Conservation (phyloP, 2,888 invertebrate species). For the Polia nebulosa region DNA sequence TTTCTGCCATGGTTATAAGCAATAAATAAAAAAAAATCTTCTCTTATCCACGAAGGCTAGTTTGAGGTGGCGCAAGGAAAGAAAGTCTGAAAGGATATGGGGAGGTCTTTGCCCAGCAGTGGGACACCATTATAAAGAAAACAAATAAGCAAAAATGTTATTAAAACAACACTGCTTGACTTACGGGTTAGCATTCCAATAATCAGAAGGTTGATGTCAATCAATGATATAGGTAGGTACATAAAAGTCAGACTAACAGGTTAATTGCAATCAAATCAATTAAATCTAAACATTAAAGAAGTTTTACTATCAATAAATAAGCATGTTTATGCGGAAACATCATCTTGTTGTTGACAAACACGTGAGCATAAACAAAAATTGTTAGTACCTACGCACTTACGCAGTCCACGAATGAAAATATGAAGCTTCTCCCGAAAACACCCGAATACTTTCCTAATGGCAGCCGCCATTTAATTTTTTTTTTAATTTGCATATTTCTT, state of each 20-base stretch:
- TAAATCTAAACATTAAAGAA: slow-evolving; percentile 48
- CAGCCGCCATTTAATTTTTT: no score
- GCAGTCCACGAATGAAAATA: not conserved
- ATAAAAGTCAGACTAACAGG: slow-evolving; percentile 31
- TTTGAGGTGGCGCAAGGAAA: no score
- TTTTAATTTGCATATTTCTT: no score
- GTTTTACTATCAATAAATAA: slow-evolving; percentile 45
- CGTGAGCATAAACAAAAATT: slow-evolving; percentile 2
- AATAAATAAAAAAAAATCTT: no score
- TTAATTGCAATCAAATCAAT: slow-evolving; percentile 53
- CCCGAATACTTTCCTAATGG: no score
- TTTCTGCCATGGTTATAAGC: no score
- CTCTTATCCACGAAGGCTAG: no score
- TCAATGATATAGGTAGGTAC: slow-evolving; percentile 35
- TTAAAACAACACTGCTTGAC: not conserved
- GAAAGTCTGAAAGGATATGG: no score
- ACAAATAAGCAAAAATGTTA: not conserved
- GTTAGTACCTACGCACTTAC: not conserved
- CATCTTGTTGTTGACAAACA: slow-evolving; percentile 36
- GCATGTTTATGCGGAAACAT: slow-evolving; percentile 33
- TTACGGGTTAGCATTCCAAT: slow-evolving; percentile 49
- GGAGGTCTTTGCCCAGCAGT: no score
- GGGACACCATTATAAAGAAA: no score
- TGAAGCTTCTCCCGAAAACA: not conserved
- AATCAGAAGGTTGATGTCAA: slow-evolving; percentile 42